These are phyloP conservation scores for Myiotriccus ornatus DNA, from an alignment of 2,797 vertebrate genomes.

Conservation along the genomic window DNA sequence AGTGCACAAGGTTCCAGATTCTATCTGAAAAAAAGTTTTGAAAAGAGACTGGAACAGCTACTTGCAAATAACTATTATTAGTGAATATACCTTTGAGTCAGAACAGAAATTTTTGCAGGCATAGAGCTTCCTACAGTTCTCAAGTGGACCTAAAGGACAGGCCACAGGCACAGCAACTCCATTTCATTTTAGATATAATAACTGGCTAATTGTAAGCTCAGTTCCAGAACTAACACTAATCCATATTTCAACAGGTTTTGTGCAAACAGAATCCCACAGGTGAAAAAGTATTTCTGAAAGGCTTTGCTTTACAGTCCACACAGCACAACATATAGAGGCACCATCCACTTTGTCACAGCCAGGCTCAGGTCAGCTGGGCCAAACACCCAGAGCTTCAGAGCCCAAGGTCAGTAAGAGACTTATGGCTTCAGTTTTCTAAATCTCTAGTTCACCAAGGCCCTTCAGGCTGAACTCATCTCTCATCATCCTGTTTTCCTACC, in stretches of 20 bases:
- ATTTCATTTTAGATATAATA: neutral
- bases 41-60: neutral
- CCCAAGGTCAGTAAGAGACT: neutral
- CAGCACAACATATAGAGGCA: neutral
- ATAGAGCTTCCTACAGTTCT: neutral
- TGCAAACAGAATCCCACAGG: neutral
- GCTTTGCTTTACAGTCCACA: neutral
- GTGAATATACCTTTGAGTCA: neutral
- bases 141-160: neutral
- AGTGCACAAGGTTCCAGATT: neutral
- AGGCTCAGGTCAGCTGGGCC: neutral
- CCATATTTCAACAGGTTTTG: neutral
- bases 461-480: neutral
- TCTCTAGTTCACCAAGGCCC: neutral
- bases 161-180: neutral
- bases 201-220: neutral
- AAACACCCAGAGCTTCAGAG: neutral
- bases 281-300: neutral
- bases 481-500: conserved; percentile 72
- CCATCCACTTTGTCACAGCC: neutral
- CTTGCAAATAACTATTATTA: neutral
- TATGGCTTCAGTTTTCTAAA: neutral
- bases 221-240: neutral
- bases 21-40: neutral
- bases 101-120: neutral